Evolutionary conservation across 2,113 vertebrate genomes (phyloP).

Genomic region (Hystrix cristata): DNA sequence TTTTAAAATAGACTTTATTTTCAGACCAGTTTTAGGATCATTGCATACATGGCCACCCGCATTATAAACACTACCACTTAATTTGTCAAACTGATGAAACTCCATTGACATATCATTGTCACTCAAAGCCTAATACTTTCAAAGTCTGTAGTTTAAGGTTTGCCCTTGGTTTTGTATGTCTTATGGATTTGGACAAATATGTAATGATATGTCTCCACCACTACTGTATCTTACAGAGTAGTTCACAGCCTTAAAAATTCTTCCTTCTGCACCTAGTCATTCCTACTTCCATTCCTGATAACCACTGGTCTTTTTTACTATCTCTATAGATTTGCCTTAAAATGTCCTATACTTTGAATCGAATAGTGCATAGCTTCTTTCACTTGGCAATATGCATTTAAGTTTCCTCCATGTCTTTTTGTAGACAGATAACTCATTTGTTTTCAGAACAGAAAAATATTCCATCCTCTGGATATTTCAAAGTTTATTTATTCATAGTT

Average conservation of each 20-base stretch:
- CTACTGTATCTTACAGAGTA: not conserved
- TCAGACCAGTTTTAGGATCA: not conserved
- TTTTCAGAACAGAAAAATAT: not conserved
- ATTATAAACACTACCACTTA: not conserved
- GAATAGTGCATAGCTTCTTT: not conserved
- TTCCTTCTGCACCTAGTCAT: not conserved
- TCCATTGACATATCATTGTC: not conserved
- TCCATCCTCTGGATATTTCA: not conserved
- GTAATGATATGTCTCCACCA: no score
- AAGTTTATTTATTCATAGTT: not conserved
- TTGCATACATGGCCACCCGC: fast-evolving
- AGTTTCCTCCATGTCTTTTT: not conserved
- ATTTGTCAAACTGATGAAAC: not conserved
- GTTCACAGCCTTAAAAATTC: not conserved
- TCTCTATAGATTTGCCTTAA: not conserved
- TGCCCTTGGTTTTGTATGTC: not conserved
- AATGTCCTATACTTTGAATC: not conserved
- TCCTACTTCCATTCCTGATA: no score
- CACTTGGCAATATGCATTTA: not conserved
- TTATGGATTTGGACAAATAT: not conserved
- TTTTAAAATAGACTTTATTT: not conserved
- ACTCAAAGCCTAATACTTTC: not conserved
- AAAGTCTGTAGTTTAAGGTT: not conserved
- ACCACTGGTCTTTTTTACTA: not conserved
- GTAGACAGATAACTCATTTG: not conserved